phyloP scores from a whole-genome alignment of 2,888 invertebrate species.

The Chromoteleia sp. region DNA sequence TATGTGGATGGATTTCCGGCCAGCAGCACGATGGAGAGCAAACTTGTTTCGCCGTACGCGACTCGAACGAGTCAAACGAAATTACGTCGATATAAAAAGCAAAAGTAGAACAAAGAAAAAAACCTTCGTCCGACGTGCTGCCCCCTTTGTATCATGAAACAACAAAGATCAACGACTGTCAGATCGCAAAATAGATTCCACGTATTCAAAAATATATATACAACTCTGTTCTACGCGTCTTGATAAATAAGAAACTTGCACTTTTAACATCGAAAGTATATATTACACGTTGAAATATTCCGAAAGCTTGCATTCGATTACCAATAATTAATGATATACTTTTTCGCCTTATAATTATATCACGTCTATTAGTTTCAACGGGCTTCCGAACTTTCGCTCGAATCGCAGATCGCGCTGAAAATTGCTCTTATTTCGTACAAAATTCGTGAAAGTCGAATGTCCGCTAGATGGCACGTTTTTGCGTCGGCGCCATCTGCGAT shows the following conservation, averaged over 20 bases:
- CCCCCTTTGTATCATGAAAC: background rate
- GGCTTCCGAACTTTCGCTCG: background rate
- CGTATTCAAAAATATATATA: conserved; percentile 30
- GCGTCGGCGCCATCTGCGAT: background rate
- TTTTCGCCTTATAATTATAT: conserved; percentile 30
- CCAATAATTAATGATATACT: background rate
- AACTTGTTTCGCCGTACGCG: too few species aligned
- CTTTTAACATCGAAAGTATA: background rate
- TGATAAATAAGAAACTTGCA: conserved; percentile 6
- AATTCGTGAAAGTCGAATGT: too few species aligned
- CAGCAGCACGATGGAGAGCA: background rate
- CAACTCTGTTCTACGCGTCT: conserved; percentile 10
- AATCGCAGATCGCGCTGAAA: background rate
- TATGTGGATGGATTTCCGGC: conserved; percentile 18
- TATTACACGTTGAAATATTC: conserved; percentile 5
- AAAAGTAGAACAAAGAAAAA: too few species aligned
- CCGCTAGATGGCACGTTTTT: too few species aligned
- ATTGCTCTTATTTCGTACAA: background rate
- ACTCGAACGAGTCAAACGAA: too few species aligned
- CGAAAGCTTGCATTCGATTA: background rate
- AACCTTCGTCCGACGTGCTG: background rate
- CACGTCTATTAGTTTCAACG: conserved; percentile 32
- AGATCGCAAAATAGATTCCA: conserved; percentile 31
- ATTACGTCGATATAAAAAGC: too few species aligned
- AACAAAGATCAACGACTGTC: conserved; percentile 17